Evolutionary conservation across 2,113 vertebrate genomes (phyloP), one percentile per base, ranked within the genome.

Genomic region (Turdus rufiventris): DNA sequence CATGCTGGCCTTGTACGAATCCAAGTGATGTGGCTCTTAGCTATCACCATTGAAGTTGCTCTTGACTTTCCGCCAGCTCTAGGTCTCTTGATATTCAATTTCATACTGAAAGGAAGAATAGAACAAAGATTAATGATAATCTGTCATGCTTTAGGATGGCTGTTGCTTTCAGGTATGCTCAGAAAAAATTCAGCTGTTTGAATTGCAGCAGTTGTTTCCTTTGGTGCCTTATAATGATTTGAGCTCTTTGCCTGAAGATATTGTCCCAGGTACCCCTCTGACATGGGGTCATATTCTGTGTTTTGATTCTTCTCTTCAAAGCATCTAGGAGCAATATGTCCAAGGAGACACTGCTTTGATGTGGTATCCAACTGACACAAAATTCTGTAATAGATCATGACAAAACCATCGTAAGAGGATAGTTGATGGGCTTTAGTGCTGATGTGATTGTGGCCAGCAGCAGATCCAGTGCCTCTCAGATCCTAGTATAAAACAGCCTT

Each of bases 301-400:
- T 67, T 91, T 79, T 74, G 68, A 63, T 92, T 80, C 47, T 86
- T 73, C 23, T 89, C 14, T 92, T 86, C 82, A 88, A 90, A 90
- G 56, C 21, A 40, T 4, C 33, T 51, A 61, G 47, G 31, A 54
- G 48, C 56, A 66, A 18, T 21, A 1, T 58, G 65, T 70, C 63
- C 31, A 34, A 80, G 38, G 47, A 90, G 54, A 17, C 17, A 18
- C 25, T 84, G 14, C 60, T 80, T 90, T 80, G 28, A 28, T 74
- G 23, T 45, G 28, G 36, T 58, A 25, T 80, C 67, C 33, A 75
- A 16, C 61, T 88, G 84, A 67, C 70, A 70, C 43, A 66, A 84
- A 82, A 79, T 72, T 94, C 78, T 71, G 43, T 57, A 60, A 28
- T 19, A 82, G 34, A 54, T 70, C 54, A 48, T 50, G 51, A 66